phyloP scores from a whole-genome alignment of 2,113 vertebrate species.

The Donacobius atricapilla region DNA sequence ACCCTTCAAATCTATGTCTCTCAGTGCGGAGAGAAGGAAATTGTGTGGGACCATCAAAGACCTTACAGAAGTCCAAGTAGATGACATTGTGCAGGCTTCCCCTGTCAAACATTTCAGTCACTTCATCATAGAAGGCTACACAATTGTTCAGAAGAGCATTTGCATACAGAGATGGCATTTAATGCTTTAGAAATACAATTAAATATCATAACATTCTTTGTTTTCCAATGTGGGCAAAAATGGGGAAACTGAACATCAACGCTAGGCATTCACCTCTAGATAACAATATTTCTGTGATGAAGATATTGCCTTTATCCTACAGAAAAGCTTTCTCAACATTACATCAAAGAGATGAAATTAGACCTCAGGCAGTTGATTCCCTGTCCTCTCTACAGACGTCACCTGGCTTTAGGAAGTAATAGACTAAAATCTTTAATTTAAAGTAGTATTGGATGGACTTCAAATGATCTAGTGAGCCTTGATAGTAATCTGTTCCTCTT shows the following conservation, averaged over 20 bases:
- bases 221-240: neutral
- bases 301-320: neutral
- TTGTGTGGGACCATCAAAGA: neutral
- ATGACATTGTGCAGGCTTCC: neutral
- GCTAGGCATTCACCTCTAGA: neutral
- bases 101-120: neutral
- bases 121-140: neutral
- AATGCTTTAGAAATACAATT: neutral
- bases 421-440: constrained; percentile 14
- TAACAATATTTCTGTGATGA: neutral
- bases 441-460: constrained; percentile 9
- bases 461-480: neutral
- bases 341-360: constrained; percentile 3
- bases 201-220: neutral
- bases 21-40: neutral
- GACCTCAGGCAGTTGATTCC: neutral
- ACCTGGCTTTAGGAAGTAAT: neutral
- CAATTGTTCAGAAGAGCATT: neutral
- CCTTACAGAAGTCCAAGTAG: neutral
- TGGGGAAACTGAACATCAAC: neutral
- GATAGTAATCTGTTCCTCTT: constrained; percentile 35
- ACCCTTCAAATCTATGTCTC: neutral
- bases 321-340: neutral
- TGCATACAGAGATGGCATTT: neutral
- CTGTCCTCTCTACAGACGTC: neutral